Base-by-base conservation (phyloP, 2,113 vertebrate species). In the Burhinus bistriatus region DNA sequence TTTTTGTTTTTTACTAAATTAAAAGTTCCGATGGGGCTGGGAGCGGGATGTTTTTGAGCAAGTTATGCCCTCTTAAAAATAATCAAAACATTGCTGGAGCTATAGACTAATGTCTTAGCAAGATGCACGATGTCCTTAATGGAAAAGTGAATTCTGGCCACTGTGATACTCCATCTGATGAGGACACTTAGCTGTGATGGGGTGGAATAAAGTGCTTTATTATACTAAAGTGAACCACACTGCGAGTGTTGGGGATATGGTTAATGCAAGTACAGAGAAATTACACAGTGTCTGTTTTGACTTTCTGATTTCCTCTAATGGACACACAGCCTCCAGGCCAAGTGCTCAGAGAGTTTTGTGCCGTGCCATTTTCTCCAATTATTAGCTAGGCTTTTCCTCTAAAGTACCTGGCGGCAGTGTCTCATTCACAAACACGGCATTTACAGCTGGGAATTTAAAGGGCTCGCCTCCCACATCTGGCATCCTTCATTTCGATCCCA, bases 271-370 rank as follows among this genome's bases (percentile, higher is more conserved):
- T 40, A 95, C 55, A 71, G 85, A 94, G 71, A 93, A 92, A 95
- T 96, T 96, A 96, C 57, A 69, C 34, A 49, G 71, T 59, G 55
- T 68, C 83, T 83, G 64, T 86, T 96, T 93, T 92, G 95, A 94
- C 90, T 93, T 95, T 92, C 85, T 86, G 92, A 93, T 93, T 94
- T 92, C 79, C 85, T 90, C 88, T 95, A 94, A 94, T 75, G 90
- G 93, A 86, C 71, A 76, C 66, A 29, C 15, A 72, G 68, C 68
- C 79, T 55, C 26, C 62, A 55, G 94, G 83, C 79, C 95, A 92
- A 94, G 68, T 0, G 3, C 88, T 88, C 5, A 1, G 27, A 65
- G 45, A 73, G 70, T 87, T 90, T 57, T 91, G 73, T 87, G 82
- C 66, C 87, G 12, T 82, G 84, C 52, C 44, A 70, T 94, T 93